phyloP scores from a whole-genome alignment of 2,113 vertebrate genomes.

The Machaerirhynchus nigripectus region DNA sequence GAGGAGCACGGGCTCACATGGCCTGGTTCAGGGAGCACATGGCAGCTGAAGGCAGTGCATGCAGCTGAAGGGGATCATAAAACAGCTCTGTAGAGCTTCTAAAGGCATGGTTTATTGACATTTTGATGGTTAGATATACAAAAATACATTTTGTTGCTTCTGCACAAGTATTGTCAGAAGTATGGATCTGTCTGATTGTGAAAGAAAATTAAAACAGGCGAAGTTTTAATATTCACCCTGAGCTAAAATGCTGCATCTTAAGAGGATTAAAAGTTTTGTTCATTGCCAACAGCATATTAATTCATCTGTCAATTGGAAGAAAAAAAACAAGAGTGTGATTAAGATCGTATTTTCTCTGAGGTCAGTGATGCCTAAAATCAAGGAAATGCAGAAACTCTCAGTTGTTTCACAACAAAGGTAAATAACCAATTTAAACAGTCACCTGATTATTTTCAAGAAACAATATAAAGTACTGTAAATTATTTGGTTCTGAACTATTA shows the following conservation, averaged over 20 bases:
- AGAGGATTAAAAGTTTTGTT: background rate
- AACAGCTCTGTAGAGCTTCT: background rate
- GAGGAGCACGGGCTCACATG: fast-evolving
- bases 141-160: background rate
- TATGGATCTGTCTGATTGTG: background rate
- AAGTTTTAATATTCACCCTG: background rate
- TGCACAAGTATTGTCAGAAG: background rate
- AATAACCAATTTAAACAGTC: background rate
- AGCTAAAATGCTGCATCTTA: background rate
- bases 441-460: background rate
- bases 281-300: background rate
- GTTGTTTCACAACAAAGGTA: background rate
- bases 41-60: background rate
- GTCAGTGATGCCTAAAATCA: background rate
- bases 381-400: background rate
- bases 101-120: background rate
- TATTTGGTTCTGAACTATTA: background rate
- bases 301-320: background rate
- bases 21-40: fast-evolving
- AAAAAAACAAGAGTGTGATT: background rate
- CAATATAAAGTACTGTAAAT: background rate
- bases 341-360: background rate
- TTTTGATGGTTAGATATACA: background rate
- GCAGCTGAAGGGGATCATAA: background rate
- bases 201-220: background rate